Evolutionary conservation across 2,888 invertebrate genomes (phyloP), one percentile per base, ranked within the genome.

Genomic region (Agonopterix alstromeriana): DNA sequence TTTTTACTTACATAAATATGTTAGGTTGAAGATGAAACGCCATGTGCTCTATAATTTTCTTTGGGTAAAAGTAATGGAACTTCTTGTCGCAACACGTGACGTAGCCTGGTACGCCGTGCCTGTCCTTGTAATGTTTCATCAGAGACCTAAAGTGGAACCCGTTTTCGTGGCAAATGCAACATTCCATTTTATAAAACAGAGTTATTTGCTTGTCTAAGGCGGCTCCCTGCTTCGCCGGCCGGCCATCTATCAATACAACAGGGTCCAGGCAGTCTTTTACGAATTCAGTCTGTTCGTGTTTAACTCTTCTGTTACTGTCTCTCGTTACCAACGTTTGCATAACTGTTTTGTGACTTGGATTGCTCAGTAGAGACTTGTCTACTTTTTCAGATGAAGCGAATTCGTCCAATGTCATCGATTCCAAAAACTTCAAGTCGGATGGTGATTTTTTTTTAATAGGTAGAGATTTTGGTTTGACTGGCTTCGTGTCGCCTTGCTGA

Each of bases 11-110:
- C 88, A 82, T 86, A 63, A 88, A 88, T 62, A 87, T 86, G 48
- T 83, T 80, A 5, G 82, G 77, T 58, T 88, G 88, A 35, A 88
- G 70, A 53, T 88, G 88, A 54, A 66, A 87, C 3, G 88, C 88
- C 88, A 88, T 88, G 53, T 88, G 88, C 57, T 88, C 88, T 43
- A 88, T 86, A 46, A 88, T 86, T 62, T 81, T 88, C 60, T 84
- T 88, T 0, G 88, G 87, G 57, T 84, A 85, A 56, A 88, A 88
- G 53, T 86, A 88, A 55, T 88, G 88, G 58, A 86, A 86, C 54
- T 88, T 87, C 63, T 86, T 88, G 1, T 85, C 78, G 52, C 88
- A 88, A 54, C 88, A 88, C 3, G 84, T 75, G 2, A 88, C 83
- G 52, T 88, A 88, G 43, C 88, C 88, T 0, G 88, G 88, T 7